phyloP scores from a whole-genome alignment of 23 tunicate genomes.

The Styela clava region DNA sequence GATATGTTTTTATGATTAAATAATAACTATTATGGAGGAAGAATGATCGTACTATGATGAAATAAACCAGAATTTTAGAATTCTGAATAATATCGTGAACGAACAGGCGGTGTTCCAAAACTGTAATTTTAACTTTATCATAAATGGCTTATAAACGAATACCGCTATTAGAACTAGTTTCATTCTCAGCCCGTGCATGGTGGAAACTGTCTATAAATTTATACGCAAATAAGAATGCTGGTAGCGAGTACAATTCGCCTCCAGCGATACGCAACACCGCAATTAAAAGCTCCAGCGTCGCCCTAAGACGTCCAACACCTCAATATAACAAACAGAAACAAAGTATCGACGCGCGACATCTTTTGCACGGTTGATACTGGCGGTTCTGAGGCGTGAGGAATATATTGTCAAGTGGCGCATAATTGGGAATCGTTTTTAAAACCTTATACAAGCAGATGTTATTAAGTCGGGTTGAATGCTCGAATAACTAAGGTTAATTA shows the following conservation, averaged over 20 bases:
- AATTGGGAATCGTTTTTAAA: too few relatives aligned
- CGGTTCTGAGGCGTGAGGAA: background rate
- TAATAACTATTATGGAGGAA: background rate
- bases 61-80: background rate
- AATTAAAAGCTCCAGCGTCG: conserved; percentile 19
- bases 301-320: conserved; percentile 8
- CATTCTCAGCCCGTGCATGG: too few relatives aligned
- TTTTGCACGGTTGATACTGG: background rate
- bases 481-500: too few relatives aligned
- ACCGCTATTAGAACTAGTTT: too few relatives aligned
- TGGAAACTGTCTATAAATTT: too few relatives aligned
- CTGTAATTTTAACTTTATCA: too few relatives aligned
- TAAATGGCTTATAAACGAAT: too few relatives aligned
- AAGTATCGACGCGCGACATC: background rate
- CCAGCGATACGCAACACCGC: conserved; percentile 25
- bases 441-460: too few relatives aligned
- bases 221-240: background rate
- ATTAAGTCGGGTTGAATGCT: too few relatives aligned
- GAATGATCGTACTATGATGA: background rate
- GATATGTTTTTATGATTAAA: background rate
- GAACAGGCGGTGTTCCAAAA: too few relatives aligned
- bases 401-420: background rate
- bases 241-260: conserved; percentile 11
- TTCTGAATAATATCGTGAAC: too few relatives aligned
- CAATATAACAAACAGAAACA: background rate